These are phyloP conservation scores for Megaleporinus macrocephalus DNA, from an alignment of 2,113 vertebrate genomes.

Conservation along the genomic window DNA sequence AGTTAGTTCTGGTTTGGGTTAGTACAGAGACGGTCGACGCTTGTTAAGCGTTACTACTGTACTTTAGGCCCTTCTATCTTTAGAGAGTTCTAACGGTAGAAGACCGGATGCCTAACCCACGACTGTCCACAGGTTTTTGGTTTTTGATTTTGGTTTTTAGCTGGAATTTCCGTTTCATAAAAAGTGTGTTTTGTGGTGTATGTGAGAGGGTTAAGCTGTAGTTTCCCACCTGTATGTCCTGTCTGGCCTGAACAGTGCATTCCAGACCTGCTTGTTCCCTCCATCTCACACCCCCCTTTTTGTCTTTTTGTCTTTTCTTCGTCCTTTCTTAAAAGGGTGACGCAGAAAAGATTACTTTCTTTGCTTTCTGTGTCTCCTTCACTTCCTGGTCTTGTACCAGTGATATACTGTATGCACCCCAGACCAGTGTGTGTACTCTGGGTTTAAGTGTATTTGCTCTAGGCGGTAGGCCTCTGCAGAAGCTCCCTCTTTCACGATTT, in stretches of 20 bases:
- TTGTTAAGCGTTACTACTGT: too few species aligned
- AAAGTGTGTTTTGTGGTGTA: not conserved
- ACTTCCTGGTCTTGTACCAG: conserved; percentile 15
- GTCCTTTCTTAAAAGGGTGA: conserved; percentile 17
- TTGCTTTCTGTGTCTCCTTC: conserved; percentile 23
- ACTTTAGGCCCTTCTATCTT: too few species aligned
- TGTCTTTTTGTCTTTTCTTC: conserved; percentile 13
- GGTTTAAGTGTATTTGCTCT: conserved; percentile 48
- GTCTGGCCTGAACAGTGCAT: not conserved
- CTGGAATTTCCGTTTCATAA: too few species aligned
- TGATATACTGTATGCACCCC: conserved; percentile 9
- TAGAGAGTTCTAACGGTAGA: too few species aligned
- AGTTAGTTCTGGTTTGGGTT: too few species aligned
- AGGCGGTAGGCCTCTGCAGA: conserved; percentile 32
- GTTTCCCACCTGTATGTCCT: not conserved
- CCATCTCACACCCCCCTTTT: not conserved
- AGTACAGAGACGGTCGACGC: too few species aligned
- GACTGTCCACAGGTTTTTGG: too few species aligned
- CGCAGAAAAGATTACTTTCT: conserved; percentile 24
- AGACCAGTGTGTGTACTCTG: conserved; percentile 39
- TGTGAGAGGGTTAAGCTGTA: not conserved
- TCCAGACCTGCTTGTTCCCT: not conserved
- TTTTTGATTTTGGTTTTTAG: too few species aligned
- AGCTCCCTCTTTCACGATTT: not conserved
- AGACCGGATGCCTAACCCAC: too few species aligned